Evolutionary conservation across 2,797 vertebrate species (phyloP).

Genomic region (Prunella strophiata): DNA sequence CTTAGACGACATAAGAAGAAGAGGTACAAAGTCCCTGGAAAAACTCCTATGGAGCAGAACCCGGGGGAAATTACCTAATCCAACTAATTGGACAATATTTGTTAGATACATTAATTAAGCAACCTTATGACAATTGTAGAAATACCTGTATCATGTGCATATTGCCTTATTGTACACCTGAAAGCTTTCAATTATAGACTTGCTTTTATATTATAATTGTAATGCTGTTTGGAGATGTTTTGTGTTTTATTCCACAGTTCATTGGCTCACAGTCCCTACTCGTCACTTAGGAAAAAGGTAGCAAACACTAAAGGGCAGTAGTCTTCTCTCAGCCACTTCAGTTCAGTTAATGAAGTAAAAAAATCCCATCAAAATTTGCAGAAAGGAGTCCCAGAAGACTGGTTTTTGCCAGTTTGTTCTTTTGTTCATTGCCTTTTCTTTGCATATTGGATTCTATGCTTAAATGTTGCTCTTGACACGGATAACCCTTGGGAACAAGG

Average conservation of each 20-base stretch:
- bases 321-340: not conserved
- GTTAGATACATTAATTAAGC: not conserved
- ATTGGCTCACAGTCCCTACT: not conserved
- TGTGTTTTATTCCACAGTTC: not conserved
- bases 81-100: not conserved
- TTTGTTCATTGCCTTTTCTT: not conserved
- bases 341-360: not conserved
- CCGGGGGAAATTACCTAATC: rapidly evolving
- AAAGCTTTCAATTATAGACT: not conserved
- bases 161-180: not conserved
- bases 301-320: not conserved
- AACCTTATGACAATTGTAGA: not conserved
- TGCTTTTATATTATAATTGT: not conserved
- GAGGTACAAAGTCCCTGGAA: no score
- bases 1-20: not conserved
- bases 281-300: not conserved
- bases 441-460: not conserved
- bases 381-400: not conserved
- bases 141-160: not conserved
- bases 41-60: not conserved
- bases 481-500: not conserved
- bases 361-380: not conserved
- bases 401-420: not conserved
- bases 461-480: not conserved
- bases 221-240: not conserved